Evolutionary conservation across 2,113 vertebrate genomes (phyloP), one percentile per base, ranked within the genome.

Genomic region (Atractosteus spatula): DNA sequence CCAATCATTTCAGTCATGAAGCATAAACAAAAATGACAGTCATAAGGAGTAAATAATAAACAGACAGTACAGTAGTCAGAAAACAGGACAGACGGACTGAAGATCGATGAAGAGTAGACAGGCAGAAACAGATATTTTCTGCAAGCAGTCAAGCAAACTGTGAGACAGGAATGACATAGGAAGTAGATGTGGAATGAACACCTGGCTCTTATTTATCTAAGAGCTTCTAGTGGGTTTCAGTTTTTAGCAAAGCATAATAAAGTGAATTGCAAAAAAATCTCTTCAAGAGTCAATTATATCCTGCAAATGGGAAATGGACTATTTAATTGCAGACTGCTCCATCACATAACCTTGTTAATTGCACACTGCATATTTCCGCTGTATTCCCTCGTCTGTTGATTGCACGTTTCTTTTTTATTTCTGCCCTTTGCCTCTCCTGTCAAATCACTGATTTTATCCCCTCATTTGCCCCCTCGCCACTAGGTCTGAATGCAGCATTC

Each of bases 311-410:
- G 83, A 86, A 88, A 87, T 82, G 75, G 79, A 78, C 82, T 86
- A 80, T 84, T 87, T 88, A 83, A 88, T 88, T 90, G 86, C 81
- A 87, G 78, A 81, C 79, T 79, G 79, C 77, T 78, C 62, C 73
- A 80, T 86, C 79, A 82, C 81, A 80, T 78, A 84, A 83, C 84
- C 81, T 41, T 47, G 65, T 77, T 89, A 87, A 89, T 89, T 88
- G 76, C 79, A 69, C 69, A 76, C 83, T 72, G 79, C 80, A 86
- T 83, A 74, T 86, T 87, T 80, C 76, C 71, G 80, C 81, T 76
- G 73, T 72, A 73, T 82, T 83, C 78, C 81, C 80, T 59, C 61
- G 78, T 72, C 82, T 82, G 78, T 72, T 83, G 74, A 86, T 84
- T 87, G 77, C 71, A 77, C 77, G 78, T 87, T 83, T 83, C 79